A percentile compares a stretch with the other conserved stretches of the same genome.
Evolutionary conservation across 1,140 invertebrate genomes (phyloP).

Genomic region (Camponotus pennsylvanicus): DNA sequence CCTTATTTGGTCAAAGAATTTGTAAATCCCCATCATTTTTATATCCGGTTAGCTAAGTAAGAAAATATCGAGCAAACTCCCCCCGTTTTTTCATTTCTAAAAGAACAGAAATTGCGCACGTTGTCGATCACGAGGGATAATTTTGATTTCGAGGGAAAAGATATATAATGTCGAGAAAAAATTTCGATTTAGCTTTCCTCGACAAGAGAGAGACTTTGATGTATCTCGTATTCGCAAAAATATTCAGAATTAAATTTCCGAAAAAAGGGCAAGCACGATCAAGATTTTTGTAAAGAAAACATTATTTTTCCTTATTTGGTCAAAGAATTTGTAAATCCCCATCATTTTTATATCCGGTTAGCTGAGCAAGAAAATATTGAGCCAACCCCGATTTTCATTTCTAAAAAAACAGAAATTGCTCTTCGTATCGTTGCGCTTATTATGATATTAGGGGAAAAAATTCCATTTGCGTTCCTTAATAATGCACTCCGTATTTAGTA

Average conservation of each 20-base stretch:
- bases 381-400: background rate
- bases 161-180: no score
- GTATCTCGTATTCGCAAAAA: background rate
- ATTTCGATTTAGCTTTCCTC: background rate
- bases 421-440: conserved; percentile 18
- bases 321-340: background rate
- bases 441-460: background rate
- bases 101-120: background rate
- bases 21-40: background rate
- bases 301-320: no score
- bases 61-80: no score
- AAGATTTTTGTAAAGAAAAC: background rate
- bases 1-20: background rate
- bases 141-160: background rate
- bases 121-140: conserved; percentile 18
- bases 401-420: conserved; percentile 10
- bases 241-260: background rate
- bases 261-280: background rate
- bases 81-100: conserved; percentile 4
- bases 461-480: conserved; percentile 24
- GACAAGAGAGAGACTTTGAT: background rate
- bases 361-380: background rate
- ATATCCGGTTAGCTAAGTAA: conserved; percentile 21
- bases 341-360: conserved; percentile 12
- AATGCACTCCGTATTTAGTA: conserved; percentile 1